These are phyloP conservation scores for Polia nebulosa DNA, from an alignment of 2,888 invertebrate species.

Conservation along the genomic window DNA sequence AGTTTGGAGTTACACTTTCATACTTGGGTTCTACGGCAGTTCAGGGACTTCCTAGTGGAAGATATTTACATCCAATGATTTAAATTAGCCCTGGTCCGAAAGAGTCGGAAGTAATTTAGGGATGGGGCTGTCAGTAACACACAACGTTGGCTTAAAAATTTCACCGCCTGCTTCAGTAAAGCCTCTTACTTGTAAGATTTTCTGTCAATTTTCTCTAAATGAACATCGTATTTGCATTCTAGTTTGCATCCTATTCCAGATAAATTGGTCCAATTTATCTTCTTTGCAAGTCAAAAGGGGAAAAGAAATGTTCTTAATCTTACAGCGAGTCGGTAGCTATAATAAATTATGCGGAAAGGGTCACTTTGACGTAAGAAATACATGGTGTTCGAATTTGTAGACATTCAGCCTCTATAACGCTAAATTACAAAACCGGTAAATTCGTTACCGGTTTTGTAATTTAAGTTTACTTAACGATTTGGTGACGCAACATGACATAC, in stretches of 20 bases:
- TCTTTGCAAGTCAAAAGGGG: constrained; percentile 54
- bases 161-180: neutral
- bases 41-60: no score
- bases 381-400: constrained; percentile 33
- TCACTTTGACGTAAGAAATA: constrained; percentile 42
- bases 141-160: no score
- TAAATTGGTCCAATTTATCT: constrained; percentile 50
- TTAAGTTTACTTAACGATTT: neutral
- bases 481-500: neutral
- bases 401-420: neutral
- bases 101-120: no score
- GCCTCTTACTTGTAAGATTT: neutral
- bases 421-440: no score
- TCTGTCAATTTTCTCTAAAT: constrained; percentile 28
- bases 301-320: constrained; percentile 44
- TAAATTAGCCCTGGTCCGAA: no score
- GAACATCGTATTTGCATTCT: constrained; percentile 45
- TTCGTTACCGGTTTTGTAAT: constrained; percentile 15
- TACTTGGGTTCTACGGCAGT: no score
- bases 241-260: constrained; percentile 42
- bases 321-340: constrained; percentile 27
- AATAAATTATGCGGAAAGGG: constrained; percentile 55
- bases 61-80: no score
- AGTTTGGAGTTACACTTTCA: no score
- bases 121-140: no score